Evolutionary conservation across 2,888 invertebrate species (phyloP).

Genomic region (Metellina segmentata): DNA sequence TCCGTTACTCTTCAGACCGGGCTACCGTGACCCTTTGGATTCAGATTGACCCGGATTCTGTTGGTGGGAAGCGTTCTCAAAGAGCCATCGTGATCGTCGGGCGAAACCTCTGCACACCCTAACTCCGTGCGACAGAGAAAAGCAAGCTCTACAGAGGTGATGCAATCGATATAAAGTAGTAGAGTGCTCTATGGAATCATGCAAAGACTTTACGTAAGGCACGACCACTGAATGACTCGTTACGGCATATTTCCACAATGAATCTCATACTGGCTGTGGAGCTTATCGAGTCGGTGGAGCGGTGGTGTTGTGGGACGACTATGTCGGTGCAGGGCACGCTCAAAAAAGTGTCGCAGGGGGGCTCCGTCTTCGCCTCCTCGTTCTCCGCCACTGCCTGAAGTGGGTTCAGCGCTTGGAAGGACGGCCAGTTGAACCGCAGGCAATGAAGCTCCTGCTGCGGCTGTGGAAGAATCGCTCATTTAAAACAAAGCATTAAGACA

Average conservation of each 20-base stretch:
- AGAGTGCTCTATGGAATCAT: neutral
- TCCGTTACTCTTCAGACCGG: too few relatives aligned
- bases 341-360: neutral
- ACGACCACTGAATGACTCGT: conserved; percentile 67
- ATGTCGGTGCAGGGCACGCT: conserved; percentile 5
- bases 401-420: conserved; percentile 54
- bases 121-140: too few relatives aligned
- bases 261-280: conserved; percentile 58
- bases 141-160: too few relatives aligned
- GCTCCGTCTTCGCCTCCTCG: neutral
- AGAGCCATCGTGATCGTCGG: too few relatives aligned
- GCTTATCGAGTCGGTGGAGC: conserved; percentile 43
- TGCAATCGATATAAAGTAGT: too few relatives aligned
- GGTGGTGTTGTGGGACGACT: neutral
- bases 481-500: too few relatives aligned
- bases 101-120: too few relatives aligned
- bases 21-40: too few relatives aligned
- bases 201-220: conserved; percentile 5
- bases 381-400: neutral
- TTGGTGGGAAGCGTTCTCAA: too few relatives aligned
- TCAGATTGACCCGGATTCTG: too few relatives aligned
- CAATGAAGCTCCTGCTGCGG: conserved; percentile 34
- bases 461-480: neutral
- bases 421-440: conserved; percentile 63
- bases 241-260: conserved; percentile 65